These are phyloP conservation scores for Erythrolamprus reginae DNA, from an alignment of 2,113 vertebrate species.

Conservation along the genomic window DNA sequence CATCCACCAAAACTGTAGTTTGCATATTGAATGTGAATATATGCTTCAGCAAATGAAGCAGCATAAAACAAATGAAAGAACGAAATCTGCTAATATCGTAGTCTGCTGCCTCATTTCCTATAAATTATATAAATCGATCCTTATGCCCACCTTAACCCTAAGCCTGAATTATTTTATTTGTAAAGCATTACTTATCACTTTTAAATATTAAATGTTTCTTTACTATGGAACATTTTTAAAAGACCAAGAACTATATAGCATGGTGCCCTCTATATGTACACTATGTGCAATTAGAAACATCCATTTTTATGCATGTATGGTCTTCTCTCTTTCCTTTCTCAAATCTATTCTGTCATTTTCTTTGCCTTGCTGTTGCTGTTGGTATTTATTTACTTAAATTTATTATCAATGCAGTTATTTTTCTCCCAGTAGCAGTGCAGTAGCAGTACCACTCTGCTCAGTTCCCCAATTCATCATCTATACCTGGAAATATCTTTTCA, in stretches of 20 bases:
- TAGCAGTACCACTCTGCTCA: neutral
- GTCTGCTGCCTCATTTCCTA: neutral
- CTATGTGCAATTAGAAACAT: neutral
- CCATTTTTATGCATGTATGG: neutral
- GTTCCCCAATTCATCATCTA: neutral
- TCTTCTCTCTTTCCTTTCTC: neutral
- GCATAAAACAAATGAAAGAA: neutral
- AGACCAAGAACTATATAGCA: neutral
- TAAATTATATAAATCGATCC: neutral
- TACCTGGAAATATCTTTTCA: neutral
- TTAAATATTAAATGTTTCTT: neutral
- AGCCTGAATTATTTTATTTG: neutral
- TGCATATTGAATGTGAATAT: neutral
- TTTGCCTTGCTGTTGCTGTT: neutral
- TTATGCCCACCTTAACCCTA: too few relatives aligned
- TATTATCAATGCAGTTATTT: neutral
- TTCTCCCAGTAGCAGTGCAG: neutral
- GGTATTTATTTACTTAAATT: neutral
- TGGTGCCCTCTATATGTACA: neutral
- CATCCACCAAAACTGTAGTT: neutral
- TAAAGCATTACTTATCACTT: neutral
- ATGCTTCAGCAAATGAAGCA: neutral
- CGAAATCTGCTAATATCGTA: neutral
- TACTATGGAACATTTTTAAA: neutral
- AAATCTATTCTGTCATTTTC: neutral